Base-by-base conservation (phyloP, 2,888 invertebrate genomes). In the Pammene aurita region DNA sequence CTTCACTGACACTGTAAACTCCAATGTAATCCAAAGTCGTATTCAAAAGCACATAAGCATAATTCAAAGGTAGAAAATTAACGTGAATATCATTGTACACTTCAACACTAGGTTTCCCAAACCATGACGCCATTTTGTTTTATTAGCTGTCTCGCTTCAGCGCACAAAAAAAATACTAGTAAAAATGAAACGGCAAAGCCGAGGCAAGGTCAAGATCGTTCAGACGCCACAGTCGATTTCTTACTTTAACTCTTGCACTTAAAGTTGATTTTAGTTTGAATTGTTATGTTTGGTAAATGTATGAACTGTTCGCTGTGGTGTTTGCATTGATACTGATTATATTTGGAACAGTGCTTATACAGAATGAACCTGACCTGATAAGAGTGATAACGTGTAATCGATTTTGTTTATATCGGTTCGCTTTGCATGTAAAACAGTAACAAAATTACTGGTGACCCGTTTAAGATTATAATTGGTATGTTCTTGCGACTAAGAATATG, bases 1-100 rank as follows among this genome's bases (percentile, higher is more conserved):
- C 66, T 16, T 66, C 60, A 34, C 52, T 54, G 18, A 66, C 66
- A 18, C 60, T 60, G 42, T 66, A 66, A 7, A 66, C 34, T n/a
- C 66, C 54, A 44, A 60, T 26, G 7, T n/a, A 0, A 16, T 66
- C 44, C 35, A 52, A 66, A 10, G 52, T 60, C 11, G 52, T 60
- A 18, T 66, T 66, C 4, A 66, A 11, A 16, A 66, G 11, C 26
- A 66, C 60, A 66, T 44, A 54, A 35, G 66, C 66, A 7, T 52
- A 18, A 66, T 66, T 66, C 13, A 66, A 44, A 35, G 60, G 60
- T n/a, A 54, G 16, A 38, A 14, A 44, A 11, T 60, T 66, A 0
- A 66, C 16, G 16, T 66, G 34, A 54, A 66, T 60, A 50, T 46
- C 52, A 9, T 44, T 34, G 16, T 60, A 60, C 5, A 35, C 44